Conservation (phyloP, 2,797 vertebrate species). For the Rallus crepitans region DNA sequence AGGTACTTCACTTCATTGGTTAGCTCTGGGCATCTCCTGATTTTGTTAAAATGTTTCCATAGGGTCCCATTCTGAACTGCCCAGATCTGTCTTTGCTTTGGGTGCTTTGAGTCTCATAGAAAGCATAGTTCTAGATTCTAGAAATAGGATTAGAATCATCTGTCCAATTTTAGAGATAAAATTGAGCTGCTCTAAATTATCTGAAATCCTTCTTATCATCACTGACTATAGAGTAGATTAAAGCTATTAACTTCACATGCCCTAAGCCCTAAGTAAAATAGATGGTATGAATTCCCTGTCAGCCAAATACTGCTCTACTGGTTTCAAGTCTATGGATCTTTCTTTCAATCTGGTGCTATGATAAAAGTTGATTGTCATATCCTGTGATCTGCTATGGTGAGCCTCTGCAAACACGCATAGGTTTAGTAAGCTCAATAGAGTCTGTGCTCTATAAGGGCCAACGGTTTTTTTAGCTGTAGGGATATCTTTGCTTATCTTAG, state of each 20-base stretch:
- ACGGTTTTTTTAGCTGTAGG: neutral
- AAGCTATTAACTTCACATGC: neutral
- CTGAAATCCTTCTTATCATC: neutral
- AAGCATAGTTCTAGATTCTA: neutral
- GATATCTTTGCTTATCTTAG: neutral
- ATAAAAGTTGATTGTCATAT: neutral
- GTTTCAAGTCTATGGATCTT: neutral
- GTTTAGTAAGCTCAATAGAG: neutral
- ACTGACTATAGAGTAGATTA: neutral
- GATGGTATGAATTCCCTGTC: neutral
- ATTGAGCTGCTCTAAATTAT: neutral
- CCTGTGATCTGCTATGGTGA: neutral
- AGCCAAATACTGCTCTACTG: neutral
- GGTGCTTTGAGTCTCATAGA: neutral
- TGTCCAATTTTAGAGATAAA: neutral
- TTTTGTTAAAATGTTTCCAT: neutral
- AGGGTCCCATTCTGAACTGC: neutral
- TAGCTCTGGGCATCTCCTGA: neutral
- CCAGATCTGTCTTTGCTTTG: neutral
- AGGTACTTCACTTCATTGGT: neutral
- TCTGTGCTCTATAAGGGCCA: neutral
- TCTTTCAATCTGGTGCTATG: neutral
- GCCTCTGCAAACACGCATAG: neutral
- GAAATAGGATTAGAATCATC: neutral
- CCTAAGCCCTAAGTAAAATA: neutral